Evolutionary conservation across 2,888 invertebrate species (phyloP), one percentile per base, ranked within the genome.

Genomic region (Megaustenia siamemsis): DNA sequence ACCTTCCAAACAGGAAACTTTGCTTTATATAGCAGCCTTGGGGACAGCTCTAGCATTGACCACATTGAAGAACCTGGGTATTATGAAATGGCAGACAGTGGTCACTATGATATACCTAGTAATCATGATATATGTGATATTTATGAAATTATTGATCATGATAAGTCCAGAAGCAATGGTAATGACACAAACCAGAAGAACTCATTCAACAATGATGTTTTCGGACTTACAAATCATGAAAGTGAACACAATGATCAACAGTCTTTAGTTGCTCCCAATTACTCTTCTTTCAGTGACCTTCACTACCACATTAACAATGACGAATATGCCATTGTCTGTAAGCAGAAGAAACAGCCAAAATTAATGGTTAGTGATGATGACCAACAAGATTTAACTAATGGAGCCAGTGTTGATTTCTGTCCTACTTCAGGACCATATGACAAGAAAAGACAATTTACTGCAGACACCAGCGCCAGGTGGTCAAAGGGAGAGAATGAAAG

Each of bases 271-370:
- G 56, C 84, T 38, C 56, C 83, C 18, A 77, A 82, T 10, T 32
- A 35, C 4, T 43, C 71, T 12, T 71, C 66, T 28, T 77, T 82
- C 3, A 75, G 86, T 81, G 69, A 82, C 53, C 35, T 77, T 8
- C 88, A 88, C 60, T 88, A 87, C 76, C 73, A 69, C 49, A 75
- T 89, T 18, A 88, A 88, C 78, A 81, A 88, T 40, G 88, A 88
- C 80, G 88, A 88, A 49, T 88, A 88, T 76, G 88, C 88, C 4
- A 56, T 88, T 35, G 88, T 88, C 87, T 88, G 77, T 87, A 91
- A 86, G 88, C 86, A 75, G 88, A 12, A 80, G 86, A 88, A 38
- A 28, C 82, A 28, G 18, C 63, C 43, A 69, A 45, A 49, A 28
- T 32, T 6, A 15, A 18, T 49, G 21, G 1, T 21, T 12, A n/a